Percentiles rank a stretch among this genome's conserved stretches.
These are phyloP conservation scores for Distichodus sexfasciatus DNA, from an alignment of 2,797 vertebrate genomes.

Conservation along the genomic window DNA sequence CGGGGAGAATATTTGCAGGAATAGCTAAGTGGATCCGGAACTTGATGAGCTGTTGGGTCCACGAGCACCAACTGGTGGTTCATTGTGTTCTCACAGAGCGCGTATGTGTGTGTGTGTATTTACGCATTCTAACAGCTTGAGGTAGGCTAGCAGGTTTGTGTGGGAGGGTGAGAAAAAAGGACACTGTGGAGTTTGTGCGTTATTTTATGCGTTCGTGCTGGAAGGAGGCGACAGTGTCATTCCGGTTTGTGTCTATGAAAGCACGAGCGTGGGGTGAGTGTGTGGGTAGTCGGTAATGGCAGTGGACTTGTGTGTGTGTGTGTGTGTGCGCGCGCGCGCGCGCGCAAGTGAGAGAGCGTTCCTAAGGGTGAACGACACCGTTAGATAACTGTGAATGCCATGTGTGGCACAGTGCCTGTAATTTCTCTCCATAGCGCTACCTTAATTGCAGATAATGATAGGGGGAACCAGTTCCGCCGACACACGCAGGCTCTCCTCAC, in stretches of 20 bases:
- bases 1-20: no score
- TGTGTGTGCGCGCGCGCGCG: constrained; percentile 7
- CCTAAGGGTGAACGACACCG: constrained; percentile 5
- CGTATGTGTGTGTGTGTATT: constrained; percentile 10
- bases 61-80: not conserved
- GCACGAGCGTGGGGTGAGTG: not conserved
- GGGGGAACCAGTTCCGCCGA: not conserved
- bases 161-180: not conserved
- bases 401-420: constrained; percentile 12
- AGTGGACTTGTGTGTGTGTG: constrained; percentile 2
- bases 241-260: constrained; percentile 12
- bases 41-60: not conserved
- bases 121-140: constrained; percentile 28
- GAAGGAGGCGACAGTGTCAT: not conserved
- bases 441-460: constrained; percentile 51
- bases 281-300: not conserved
- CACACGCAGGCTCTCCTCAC: not conserved
- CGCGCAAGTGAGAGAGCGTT: not conserved
- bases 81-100: not conserved
- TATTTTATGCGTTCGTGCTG: not conserved
- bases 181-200: not conserved
- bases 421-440: constrained; percentile 34
- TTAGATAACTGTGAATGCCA: constrained; percentile 20
- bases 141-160: constrained; percentile 32
- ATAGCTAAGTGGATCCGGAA: not conserved